phyloP scores from a whole-genome alignment of 2,113 vertebrate genomes.

The Myrmophylax atrothorax region DNA sequence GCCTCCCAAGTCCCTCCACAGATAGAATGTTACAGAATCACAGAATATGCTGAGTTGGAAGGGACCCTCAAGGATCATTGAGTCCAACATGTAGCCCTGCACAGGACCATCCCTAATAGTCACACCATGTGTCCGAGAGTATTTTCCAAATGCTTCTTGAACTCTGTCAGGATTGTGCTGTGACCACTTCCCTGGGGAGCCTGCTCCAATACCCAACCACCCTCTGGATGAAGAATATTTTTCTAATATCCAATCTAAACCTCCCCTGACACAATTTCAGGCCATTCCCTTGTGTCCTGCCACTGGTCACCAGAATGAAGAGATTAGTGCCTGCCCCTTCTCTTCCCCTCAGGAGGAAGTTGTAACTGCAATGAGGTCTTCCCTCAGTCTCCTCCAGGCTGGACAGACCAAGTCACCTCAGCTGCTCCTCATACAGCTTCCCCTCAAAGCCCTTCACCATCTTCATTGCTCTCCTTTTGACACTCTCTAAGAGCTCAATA shows the following conservation, averaged over 20 bases:
- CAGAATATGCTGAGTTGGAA: neutral
- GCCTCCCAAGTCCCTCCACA: neutral
- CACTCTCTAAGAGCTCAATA: neutral
- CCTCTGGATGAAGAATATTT: neutral
- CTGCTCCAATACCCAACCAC: neutral
- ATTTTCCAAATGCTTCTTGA: neutral
- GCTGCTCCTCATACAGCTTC: neutral
- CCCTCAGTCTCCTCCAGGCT: neutral
- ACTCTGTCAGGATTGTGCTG: neutral
- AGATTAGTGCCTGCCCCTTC: neutral
- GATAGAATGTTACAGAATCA: neutral
- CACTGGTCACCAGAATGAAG: neutral
- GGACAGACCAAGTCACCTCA: neutral
- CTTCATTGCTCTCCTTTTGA: neutral
- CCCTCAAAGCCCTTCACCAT: neutral
- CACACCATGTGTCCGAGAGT: neutral
- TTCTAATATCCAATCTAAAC: neutral
- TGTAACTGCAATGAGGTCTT: neutral
- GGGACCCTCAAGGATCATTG: neutral
- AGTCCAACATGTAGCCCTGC: neutral
- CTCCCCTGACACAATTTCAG: neutral
- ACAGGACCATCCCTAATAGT: neutral
- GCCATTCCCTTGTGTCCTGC: neutral
- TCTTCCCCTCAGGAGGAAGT: neutral
- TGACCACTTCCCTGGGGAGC: neutral